Evolutionary conservation across 1,140 invertebrate species (phyloP), one percentile per base, ranked within the genome.

Genomic region (Caenorhabditis tropicalis): DNA sequence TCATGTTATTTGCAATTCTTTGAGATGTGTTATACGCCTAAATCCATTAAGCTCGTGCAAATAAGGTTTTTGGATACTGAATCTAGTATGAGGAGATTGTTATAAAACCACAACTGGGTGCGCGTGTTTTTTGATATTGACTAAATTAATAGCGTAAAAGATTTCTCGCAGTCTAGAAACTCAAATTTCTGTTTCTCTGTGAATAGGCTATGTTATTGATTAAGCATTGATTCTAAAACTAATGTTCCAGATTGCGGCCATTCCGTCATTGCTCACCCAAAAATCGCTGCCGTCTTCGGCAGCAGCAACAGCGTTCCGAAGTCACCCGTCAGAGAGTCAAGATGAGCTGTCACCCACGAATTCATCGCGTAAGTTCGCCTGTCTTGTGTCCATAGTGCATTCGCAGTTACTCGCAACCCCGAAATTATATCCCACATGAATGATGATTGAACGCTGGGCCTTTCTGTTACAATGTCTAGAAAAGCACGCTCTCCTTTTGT

Each of bases 221-320:
- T n/a, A n/a, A n/a, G n/a, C n/a, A n/a, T n/a, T n/a, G 39, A 43
- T 43, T n/a, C 16, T n/a, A 0, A 51, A 15, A n/a, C 36, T 2
- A 43, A 24, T 31, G n/a, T 46, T 74, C 16, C 65, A 74, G 65
- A 74, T 74, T 74, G 65, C 65, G 65, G 65, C 65, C 65, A 74
- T 74, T 74, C 65, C 65, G 65, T 74, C 65, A 74, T 74, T 74
- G 65, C 65, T 74, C 65, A n/a, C 36, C n/a, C 65, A 74, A 74
- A 33, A 74, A 74, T 24, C 65, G 36, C 36, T 74, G 65, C 65
- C 65, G n/a, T n/a, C n/a, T 0, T 46, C 36, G n/a, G 65, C 65
- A 15, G 65, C 65, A 15, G 36, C 65, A 2, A 74, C 65, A 12
- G 65, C 65, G 21, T 74, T 46, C 24, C 36, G 65, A 74, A 46